Evolutionary conservation across 2,888 invertebrate genomes (phyloP).

Genomic region (Axea sp.): DNA sequence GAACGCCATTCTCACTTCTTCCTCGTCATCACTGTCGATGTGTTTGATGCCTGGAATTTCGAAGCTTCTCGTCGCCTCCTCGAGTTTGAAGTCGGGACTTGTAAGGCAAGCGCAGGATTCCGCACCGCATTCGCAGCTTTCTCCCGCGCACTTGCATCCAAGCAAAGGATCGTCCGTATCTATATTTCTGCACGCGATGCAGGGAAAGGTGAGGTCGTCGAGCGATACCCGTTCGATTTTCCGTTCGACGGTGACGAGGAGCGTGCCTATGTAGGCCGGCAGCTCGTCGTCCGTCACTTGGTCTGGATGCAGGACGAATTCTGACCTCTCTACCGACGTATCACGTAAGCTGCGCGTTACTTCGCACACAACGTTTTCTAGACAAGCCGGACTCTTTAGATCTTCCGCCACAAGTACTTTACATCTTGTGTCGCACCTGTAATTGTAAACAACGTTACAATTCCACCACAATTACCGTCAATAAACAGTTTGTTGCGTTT

Average conservation of each 20-base stretch:
- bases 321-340: constrained; percentile 54
- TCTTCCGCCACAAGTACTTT: constrained; percentile 71
- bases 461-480: no score
- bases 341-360: constrained; percentile 54
- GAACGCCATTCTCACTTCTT: constrained; percentile 80
- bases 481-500: no score
- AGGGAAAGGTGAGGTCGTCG: constrained; percentile 84
- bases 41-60: constrained; percentile 86
- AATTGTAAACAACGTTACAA: not conserved
- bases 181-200: constrained; percentile 79
- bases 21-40: constrained; percentile 87
- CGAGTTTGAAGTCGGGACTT: constrained; percentile 66
- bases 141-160: constrained; percentile 76
- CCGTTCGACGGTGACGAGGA: constrained; percentile 85
- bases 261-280: constrained; percentile 83
- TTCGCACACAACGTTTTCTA: constrained; percentile 69
- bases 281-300: constrained; percentile 80
- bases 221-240: constrained; percentile 85
- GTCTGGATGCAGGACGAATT: constrained; percentile 66
- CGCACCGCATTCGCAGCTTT: constrained; percentile 72
- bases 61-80: constrained; percentile 80
- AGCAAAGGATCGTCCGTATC: constrained; percentile 77
- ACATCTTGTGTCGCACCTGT: constrained; percentile 70
- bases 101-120: constrained; percentile 70
- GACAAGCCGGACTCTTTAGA: constrained; percentile 72